phyloP scores from a whole-genome alignment of 1,140 invertebrate species.

The Leptoteleia sp. region DNA sequence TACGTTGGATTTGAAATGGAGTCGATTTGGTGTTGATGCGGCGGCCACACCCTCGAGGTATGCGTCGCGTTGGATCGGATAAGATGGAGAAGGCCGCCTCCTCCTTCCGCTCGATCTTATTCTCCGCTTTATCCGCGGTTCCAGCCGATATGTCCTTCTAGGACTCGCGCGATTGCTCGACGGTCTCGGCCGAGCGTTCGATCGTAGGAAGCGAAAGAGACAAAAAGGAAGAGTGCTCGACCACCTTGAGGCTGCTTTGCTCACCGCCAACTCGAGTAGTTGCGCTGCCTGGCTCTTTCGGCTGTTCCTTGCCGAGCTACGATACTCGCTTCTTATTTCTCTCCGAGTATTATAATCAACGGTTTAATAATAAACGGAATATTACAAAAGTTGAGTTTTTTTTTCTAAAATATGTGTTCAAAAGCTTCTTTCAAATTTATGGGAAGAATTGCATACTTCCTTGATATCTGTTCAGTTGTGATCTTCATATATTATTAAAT shows the following conservation, averaged over 20 bases:
- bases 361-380: too few relatives aligned
- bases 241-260: conserved; percentile 66
- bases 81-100: conserved; percentile 61
- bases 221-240: conserved; percentile 63
- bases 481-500: too few relatives aligned
- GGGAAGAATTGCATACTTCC: too few relatives aligned
- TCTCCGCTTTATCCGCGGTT: conserved; percentile 42
- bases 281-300: conserved; percentile 8
- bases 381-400: too few relatives aligned
- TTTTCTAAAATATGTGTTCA: too few relatives aligned
- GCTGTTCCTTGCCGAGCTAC: too few relatives aligned
- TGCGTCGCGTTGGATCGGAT: conserved; percentile 66
- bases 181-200: conserved; percentile 40
- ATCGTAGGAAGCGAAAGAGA: conserved; percentile 62
- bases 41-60: conserved; percentile 66
- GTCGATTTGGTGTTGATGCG: conserved; percentile 21
- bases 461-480: too few relatives aligned
- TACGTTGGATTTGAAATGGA: too few relatives aligned
- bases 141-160: conserved; percentile 41
- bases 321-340: too few relatives aligned
- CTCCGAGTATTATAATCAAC: too few relatives aligned
- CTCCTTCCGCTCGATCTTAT: conserved; percentile 59
- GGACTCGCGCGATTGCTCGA: conserved; percentile 52
- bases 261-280: conserved; percentile 51
- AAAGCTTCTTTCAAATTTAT: too few relatives aligned